Conservation (phyloP, 2,888 invertebrate species). For the Zygogramma bicolorata region DNA sequence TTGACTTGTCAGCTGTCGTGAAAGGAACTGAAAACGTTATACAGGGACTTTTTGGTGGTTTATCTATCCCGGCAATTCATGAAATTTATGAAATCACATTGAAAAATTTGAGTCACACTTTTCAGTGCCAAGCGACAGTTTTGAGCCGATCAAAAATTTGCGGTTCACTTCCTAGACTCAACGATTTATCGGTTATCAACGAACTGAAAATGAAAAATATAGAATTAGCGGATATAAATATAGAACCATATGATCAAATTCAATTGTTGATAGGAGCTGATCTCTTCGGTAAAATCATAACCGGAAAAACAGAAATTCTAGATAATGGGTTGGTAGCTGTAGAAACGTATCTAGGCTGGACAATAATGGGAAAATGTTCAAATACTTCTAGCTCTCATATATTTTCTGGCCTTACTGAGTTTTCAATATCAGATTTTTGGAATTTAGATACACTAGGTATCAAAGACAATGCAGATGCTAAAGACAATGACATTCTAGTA, state of each 20-base stretch:
- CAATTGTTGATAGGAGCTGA: background rate
- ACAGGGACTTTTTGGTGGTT: background rate
- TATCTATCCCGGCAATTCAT: background rate
- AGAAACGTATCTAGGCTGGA: background rate
- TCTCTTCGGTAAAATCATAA: background rate
- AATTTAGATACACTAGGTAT: background rate
- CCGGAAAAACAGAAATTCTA: background rate
- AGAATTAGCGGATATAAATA: background rate
- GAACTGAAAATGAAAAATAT: background rate
- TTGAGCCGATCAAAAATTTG: no score
- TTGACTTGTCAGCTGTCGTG: background rate
- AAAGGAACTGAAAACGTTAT: background rate
- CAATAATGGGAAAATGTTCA: background rate
- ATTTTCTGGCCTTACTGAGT: background rate
- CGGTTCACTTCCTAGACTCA: background rate
- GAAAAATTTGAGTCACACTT: background rate
- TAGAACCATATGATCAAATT: background rate
- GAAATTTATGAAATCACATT: background rate
- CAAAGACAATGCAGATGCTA: background rate
- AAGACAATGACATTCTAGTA: background rate
- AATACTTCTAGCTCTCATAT: background rate
- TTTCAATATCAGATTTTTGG: background rate
- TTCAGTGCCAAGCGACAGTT: no score
- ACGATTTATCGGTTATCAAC: background rate
- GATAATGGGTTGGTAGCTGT: background rate